Percentiles rank a stretch among this genome's conserved stretches.
Conservation (phyloP, 2,888 invertebrate genomes). For the Petrophora chlorosata region DNA sequence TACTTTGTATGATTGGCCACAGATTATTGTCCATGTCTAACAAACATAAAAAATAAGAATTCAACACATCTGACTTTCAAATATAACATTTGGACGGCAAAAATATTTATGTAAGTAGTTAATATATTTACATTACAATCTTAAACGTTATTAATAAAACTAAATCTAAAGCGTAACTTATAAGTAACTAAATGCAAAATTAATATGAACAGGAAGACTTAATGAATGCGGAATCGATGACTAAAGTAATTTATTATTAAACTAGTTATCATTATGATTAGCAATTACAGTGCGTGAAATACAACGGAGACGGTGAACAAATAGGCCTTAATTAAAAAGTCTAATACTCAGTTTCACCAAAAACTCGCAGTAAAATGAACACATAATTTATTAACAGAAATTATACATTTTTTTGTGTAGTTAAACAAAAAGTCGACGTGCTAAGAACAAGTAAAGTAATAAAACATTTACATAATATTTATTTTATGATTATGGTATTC, state of each 20-base stretch:
- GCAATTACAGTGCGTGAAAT: constrained; percentile 15
- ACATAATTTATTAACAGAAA: too few species aligned
- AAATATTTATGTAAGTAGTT: constrained; percentile 29
- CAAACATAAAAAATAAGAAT: not conserved
- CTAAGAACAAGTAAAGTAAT: too few species aligned
- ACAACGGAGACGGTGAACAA: constrained; percentile 4
- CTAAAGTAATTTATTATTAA: constrained; percentile 46
- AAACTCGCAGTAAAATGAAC: not conserved
- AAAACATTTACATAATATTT: not conserved
- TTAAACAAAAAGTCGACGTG: too few species aligned
- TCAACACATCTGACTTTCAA: constrained; percentile 8
- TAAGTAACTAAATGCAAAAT: constrained; percentile 77
- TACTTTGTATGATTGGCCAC: too few species aligned
- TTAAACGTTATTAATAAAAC: constrained; percentile 42
- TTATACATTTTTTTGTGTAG: too few species aligned
- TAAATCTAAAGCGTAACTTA: constrained; percentile 61
- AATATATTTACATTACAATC: constrained; percentile 58
- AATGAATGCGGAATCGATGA: constrained; percentile 60
- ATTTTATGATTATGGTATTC: not conserved
- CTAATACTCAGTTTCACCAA: constrained; percentile 3
- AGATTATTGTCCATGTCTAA: too few species aligned
- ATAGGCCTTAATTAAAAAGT: not conserved
- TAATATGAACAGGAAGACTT: constrained; percentile 75
- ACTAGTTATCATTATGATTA: constrained; percentile 36
- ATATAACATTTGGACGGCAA: constrained; percentile 72